A percentile compares a stretch with the other conserved stretches of the same genome.
phyloP scores from a whole-genome alignment of 2,888 invertebrate species.

The Apodemia hepburni region DNA sequence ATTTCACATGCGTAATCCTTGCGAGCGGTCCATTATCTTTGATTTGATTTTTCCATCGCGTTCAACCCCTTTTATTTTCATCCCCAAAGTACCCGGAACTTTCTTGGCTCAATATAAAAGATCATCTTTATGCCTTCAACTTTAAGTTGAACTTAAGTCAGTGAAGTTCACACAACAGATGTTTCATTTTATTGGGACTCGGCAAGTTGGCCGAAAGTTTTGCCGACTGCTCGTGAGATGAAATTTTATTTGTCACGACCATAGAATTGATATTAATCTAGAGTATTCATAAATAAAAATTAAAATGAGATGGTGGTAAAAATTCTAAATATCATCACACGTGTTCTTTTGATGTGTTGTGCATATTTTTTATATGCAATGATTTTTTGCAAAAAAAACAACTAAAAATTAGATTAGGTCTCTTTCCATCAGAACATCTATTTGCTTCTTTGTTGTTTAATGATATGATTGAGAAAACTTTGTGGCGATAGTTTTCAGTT shows the following conservation, averaged over 20 bases:
- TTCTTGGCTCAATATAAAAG: constrained; percentile 26
- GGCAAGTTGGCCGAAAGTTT: constrained; percentile 25
- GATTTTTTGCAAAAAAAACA: no score
- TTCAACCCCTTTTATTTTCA: constrained; percentile 8
- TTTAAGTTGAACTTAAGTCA: constrained; percentile 37
- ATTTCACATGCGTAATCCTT: neutral
- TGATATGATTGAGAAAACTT: no score
- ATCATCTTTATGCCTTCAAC: constrained; percentile 21
- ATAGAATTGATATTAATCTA: constrained; percentile 3
- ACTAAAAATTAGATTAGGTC: no score
- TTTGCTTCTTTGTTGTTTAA: no score
- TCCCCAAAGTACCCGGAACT: constrained; percentile 55
- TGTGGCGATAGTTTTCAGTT: no score
- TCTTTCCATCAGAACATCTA: no score
- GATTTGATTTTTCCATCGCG: constrained; percentile 4
- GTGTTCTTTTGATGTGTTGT: no score
- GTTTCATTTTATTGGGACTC: constrained; percentile 50
- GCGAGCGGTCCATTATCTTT: neutral
- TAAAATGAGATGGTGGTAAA: neutral
- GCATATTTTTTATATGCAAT: no score
- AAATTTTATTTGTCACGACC: constrained; percentile 62
- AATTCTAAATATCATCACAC: no score
- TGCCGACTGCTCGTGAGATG: constrained; percentile 45
- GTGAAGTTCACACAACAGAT: constrained; percentile 62
- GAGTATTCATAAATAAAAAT: constrained; percentile 7